Conservation (phyloP, 2,888 invertebrate species). For the Diarsia brunnea region DNA sequence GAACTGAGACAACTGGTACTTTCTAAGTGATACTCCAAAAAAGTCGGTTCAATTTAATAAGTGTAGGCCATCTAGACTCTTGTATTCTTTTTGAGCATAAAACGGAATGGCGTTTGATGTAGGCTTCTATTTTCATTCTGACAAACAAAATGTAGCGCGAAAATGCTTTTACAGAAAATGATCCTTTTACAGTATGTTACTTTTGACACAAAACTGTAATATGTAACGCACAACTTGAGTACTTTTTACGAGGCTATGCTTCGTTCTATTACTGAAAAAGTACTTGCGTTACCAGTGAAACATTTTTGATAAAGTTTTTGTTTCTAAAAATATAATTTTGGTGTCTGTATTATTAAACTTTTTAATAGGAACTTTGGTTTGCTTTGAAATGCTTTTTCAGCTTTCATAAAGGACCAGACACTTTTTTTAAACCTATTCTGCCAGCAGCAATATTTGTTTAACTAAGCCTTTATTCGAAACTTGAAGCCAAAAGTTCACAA, state of each 20-base stretch:
- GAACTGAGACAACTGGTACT: slow-evolving; percentile 10
- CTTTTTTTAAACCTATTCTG: background rate
- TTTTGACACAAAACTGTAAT: slow-evolving; percentile 24
- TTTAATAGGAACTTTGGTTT: background rate
- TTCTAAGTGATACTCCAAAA: slow-evolving; percentile 27
- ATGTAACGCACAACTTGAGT: slow-evolving; percentile 24
- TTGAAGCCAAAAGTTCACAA: slow-evolving; percentile 17
- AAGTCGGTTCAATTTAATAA: slow-evolving; percentile 37
- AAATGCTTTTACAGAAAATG: slow-evolving; percentile 29
- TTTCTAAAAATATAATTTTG: background rate
- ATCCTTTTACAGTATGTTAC: slow-evolving; percentile 20
- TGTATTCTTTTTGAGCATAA: slow-evolving; percentile 35
- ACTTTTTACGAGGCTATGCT: slow-evolving; percentile 17
- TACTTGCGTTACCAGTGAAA: background rate
- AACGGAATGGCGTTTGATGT: slow-evolving; percentile 27
- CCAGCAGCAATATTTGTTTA: background rate
- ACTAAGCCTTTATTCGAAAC: background rate
- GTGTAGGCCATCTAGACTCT: slow-evolving; percentile 16
- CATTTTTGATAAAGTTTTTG: background rate
- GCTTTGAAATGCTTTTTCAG: background rate
- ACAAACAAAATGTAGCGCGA: slow-evolving; percentile 29
- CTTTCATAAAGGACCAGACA: background rate
- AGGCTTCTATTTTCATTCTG: slow-evolving; percentile 15
- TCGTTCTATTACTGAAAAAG: slow-evolving; percentile 6
- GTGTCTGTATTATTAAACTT: background rate